phyloP scores from a whole-genome alignment of 2,888 invertebrate species.

The Hemicrepidius hirtus region DNA sequence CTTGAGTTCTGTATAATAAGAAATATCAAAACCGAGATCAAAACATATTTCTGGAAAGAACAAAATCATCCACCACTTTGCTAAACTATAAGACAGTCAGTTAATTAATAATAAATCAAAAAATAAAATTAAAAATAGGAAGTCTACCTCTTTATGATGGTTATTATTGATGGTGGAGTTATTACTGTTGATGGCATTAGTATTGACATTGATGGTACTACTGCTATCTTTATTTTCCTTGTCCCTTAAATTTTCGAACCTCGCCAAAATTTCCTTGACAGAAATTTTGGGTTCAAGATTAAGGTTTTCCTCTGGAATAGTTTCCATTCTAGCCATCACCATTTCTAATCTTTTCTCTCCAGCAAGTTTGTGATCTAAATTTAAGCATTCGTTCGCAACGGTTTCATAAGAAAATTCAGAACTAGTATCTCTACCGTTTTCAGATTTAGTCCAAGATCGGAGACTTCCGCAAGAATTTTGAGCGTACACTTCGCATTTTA shows the following conservation, averaged over 20 bases:
- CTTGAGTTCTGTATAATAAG: no score
- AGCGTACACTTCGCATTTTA: constrained; percentile 69
- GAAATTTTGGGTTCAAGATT: constrained; percentile 86
- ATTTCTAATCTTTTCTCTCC: constrained; percentile 58
- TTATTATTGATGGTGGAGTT: background rate
- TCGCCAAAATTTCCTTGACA: constrained; percentile 86
- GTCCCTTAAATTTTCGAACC: constrained; percentile 79
- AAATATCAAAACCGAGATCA: no score
- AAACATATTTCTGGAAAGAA: no score
- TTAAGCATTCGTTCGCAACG: constrained; percentile 47
- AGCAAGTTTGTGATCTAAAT: constrained; percentile 50
- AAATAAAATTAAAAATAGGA: background rate
- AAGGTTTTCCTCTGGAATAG: constrained; percentile 85
- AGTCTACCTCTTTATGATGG: constrained; percentile 16
- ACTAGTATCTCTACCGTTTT: constrained; percentile 55
- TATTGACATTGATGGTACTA: constrained; percentile 54
- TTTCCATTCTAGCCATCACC: constrained; percentile 79
- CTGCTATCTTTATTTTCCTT: constrained; percentile 50
- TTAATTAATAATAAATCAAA: background rate
- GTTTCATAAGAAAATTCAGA: constrained; percentile 65
- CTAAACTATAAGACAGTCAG: no score
- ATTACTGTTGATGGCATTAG: constrained; percentile 47
- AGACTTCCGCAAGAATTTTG: constrained; percentile 66
- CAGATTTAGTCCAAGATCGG: constrained; percentile 61
- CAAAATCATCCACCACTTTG: no score